A percentile compares a stretch with the other conserved stretches of the same genome.
Conservation (phyloP, 2,888 invertebrate species). For the Tetheella fluctuosa region DNA sequence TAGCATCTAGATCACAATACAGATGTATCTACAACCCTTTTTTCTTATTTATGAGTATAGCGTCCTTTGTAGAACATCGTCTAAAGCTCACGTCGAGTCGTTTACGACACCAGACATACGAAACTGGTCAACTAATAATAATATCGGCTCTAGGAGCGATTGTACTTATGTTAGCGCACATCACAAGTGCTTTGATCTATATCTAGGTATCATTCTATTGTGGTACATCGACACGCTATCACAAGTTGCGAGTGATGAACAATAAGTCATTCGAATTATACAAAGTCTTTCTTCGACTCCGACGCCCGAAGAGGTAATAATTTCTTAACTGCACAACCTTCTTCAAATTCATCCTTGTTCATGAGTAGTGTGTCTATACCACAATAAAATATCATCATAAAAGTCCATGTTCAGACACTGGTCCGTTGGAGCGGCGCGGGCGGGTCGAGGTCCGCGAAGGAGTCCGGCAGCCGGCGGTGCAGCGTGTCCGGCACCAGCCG, state of each 20-base stretch:
- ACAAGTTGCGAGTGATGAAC: not conserved
- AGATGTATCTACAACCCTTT: too few relatives aligned
- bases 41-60: too few relatives aligned
- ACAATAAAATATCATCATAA: not conserved
- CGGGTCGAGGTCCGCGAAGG: slow-evolving; percentile 78
- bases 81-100: not conserved
- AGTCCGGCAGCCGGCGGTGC: slow-evolving; percentile 84
- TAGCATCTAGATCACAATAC: too few relatives aligned
- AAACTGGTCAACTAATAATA: not conserved
- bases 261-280: too few relatives aligned
- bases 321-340: too few relatives aligned
- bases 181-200: slow-evolving; percentile 3
- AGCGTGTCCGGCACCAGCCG: slow-evolving; percentile 86
- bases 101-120: not conserved
- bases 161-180: slow-evolving; percentile 2
- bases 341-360: too few relatives aligned
- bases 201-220: not conserved
- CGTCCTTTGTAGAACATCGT: not conserved
- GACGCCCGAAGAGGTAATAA: too few relatives aligned
- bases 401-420: slow-evolving; percentile 11
- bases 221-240: not conserved
- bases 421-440: slow-evolving; percentile 23
- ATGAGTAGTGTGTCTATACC: too few relatives aligned
- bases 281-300: too few relatives aligned
- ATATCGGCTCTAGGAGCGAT: slow-evolving; percentile 5